phyloP scores from a whole-genome alignment of 2,888 invertebrate species.

The Nomada ferruginata region DNA sequence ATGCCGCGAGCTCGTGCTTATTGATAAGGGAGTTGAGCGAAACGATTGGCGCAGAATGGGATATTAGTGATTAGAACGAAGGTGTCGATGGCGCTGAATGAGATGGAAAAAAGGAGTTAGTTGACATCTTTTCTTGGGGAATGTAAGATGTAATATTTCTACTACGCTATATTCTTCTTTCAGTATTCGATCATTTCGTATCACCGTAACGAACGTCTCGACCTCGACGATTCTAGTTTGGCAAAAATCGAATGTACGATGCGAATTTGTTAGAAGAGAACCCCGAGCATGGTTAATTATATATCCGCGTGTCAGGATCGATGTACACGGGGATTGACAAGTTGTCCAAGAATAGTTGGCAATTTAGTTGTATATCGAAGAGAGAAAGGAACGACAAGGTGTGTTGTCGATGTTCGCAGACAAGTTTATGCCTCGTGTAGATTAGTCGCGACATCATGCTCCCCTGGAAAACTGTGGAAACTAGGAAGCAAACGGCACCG shows the following conservation, averaged over 20 bases:
- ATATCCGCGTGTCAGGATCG: neutral
- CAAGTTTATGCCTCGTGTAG: slow-evolving; percentile 24
- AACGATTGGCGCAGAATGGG: neutral
- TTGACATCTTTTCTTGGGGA: no score
- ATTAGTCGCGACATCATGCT: slow-evolving; percentile 22
- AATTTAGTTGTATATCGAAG: neutral
- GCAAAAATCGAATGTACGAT: neutral
- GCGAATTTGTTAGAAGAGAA: slow-evolving; percentile 2
- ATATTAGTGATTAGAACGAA: neutral
- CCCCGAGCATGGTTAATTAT: neutral
- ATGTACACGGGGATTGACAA: neutral
- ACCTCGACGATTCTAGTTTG: neutral
- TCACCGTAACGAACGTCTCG: no score
- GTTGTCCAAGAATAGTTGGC: neutral
- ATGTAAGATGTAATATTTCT: no score
- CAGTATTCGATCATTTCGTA: no score
- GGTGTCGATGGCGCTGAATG: neutral
- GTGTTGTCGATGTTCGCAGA: slow-evolving; percentile 4
- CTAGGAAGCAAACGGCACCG: slow-evolving; percentile 37
- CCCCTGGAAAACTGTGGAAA: slow-evolving; percentile 11
- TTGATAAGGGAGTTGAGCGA: no score
- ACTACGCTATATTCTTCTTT: no score
- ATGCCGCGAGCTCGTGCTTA: slow-evolving; percentile 11
- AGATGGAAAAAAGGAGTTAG: neutral
- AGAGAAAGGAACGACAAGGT: neutral